Evolutionary conservation across 2,888 invertebrate species (phyloP).

Genomic region (Pachydiplax longipennis): DNA sequence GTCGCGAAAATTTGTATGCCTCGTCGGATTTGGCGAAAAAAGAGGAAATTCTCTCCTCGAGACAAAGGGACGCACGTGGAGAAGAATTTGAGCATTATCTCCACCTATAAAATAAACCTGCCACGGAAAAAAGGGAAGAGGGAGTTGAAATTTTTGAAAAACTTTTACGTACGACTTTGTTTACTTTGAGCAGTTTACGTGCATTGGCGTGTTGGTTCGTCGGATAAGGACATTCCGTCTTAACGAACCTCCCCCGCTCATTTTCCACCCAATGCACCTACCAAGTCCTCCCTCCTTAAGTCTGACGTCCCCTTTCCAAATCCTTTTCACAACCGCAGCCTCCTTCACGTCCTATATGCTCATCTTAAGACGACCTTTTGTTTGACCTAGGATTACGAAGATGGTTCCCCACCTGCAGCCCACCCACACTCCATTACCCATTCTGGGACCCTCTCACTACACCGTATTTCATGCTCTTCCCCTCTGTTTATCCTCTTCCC

Average conservation of each 20-base stretch:
- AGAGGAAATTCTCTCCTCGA: neutral
- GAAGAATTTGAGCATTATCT: neutral
- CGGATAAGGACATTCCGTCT: neutral
- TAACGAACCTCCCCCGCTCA: neutral
- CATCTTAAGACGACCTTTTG: conserved; percentile 32
- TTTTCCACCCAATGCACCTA: neutral
- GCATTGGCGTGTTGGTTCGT: neutral
- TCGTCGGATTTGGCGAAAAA: no score
- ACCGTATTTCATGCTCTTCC: neutral
- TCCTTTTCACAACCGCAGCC: neutral
- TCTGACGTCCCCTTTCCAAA: neutral
- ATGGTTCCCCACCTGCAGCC: neutral
- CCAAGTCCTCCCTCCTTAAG: neutral
- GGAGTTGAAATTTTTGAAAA: neutral
- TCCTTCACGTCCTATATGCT: neutral
- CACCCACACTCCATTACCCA: neutral
- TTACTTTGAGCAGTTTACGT: neutral
- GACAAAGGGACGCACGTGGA: neutral
- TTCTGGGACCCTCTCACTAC: neutral
- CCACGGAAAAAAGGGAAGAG: neutral
- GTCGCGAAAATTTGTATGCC: no score
- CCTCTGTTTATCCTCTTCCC: neutral
- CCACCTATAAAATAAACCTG: neutral
- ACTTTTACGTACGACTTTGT: neutral
- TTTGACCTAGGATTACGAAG: conserved; percentile 30